Percentiles rank a stretch among this genome's conserved stretches.
These are phyloP conservation scores for Hemibagrus guttatus DNA, from an alignment of 2,797 vertebrate genomes.

Conservation along the genomic window DNA sequence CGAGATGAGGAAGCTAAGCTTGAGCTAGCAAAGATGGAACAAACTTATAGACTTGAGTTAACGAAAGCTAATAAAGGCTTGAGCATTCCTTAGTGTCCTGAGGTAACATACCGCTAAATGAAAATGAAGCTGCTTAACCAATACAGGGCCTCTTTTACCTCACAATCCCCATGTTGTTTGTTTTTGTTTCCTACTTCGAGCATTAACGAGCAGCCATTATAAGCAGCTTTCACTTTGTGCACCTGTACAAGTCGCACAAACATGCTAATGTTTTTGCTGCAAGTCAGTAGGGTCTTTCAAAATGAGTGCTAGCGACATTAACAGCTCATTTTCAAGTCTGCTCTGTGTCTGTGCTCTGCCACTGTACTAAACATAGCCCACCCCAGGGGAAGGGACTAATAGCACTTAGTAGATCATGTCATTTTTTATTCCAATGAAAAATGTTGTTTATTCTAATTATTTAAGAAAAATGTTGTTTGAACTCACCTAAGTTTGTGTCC, in stretches of 20 bases:
- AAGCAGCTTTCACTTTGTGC: not conserved
- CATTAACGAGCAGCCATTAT: not conserved
- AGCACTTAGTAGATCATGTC: not conserved
- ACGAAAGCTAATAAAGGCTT: not conserved
- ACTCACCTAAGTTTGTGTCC: not conserved
- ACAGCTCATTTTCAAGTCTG: slow-evolving; percentile 10
- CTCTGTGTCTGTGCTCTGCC: not conserved
- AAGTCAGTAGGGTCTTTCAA: not conserved
- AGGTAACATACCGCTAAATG: too few relatives aligned
- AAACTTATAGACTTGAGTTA: not conserved
- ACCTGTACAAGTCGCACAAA: not conserved
- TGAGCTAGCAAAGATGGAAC: not conserved
- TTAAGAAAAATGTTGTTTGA: not conserved
- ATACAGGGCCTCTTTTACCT: not conserved
- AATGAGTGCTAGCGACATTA: slow-evolving; percentile 5
- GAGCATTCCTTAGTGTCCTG: not conserved
- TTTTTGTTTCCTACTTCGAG: not conserved
- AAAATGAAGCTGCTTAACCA: not conserved
- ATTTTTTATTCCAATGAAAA: slow-evolving; percentile 30
- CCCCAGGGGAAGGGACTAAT: slow-evolving; percentile 11
- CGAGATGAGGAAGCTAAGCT: not conserved
- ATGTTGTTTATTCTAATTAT: slow-evolving; percentile 34
- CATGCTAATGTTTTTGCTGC: not conserved
- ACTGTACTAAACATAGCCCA: not conserved
- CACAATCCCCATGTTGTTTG: not conserved